Conservation (phyloP, 2,888 invertebrate genomes). For the Tineola bisselliella region DNA sequence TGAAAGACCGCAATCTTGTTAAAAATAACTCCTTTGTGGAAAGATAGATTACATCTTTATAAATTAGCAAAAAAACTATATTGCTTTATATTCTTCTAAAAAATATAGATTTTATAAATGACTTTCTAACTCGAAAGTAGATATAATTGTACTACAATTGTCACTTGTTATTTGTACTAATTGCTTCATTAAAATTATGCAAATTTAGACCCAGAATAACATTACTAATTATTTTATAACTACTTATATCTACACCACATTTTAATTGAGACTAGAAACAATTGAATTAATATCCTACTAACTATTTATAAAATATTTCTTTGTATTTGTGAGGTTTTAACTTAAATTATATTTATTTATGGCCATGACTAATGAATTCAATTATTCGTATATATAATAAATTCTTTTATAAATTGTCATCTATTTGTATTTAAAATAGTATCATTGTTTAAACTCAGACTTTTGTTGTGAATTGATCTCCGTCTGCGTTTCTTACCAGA, state of each 20-base stretch:
- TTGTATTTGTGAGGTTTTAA: neutral
- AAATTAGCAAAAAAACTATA: too few relatives aligned
- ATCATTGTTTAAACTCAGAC: conserved; percentile 14
- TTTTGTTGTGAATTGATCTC: conserved; percentile 27
- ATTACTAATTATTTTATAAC: neutral
- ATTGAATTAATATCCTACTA: neutral
- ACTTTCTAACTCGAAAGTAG: too few relatives aligned
- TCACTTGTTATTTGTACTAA: too few relatives aligned
- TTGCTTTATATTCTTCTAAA: too few relatives aligned
- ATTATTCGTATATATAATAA: too few relatives aligned
- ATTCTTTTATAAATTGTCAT: too few relatives aligned
- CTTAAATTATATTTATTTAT: neutral
- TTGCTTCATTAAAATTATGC: too few relatives aligned
- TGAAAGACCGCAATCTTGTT: too few relatives aligned
- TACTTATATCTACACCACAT: neutral
- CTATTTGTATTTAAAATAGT: conserved; percentile 34
- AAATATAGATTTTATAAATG: too few relatives aligned
- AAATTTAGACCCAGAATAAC: neutral
- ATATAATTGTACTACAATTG: too few relatives aligned
- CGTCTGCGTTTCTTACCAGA: conserved; percentile 26
- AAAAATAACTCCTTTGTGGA: too few relatives aligned
- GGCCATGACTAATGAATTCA: neutral
- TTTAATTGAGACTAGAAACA: neutral
- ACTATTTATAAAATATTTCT: neutral
- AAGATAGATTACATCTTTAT: too few relatives aligned